Percentiles rank a stretch among this genome's conserved stretches.
phyloP scores from a whole-genome alignment of 2,797 vertebrate species.

The Leucoraja ocellata region DNA sequence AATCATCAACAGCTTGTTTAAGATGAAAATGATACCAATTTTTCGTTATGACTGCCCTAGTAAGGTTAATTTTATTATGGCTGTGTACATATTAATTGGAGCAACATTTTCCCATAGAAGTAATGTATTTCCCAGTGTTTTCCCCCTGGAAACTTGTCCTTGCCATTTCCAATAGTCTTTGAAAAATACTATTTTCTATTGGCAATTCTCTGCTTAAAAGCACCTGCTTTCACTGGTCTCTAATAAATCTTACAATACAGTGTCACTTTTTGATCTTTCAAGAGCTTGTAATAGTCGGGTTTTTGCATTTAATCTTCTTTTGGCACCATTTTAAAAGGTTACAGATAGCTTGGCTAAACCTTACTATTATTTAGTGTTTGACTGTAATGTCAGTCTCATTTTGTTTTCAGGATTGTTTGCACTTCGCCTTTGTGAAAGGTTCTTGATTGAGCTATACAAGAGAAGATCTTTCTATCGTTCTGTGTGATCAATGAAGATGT shows the following conservation, averaged over 20 bases:
- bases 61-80: not conserved
- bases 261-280: constrained; percentile 61
- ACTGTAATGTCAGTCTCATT: constrained; percentile 73
- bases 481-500: constrained; percentile 91
- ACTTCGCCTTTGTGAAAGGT: constrained; percentile 76
- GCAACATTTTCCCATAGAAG: not conserved
- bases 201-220: constrained; percentile 21
- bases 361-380: constrained; percentile 83
- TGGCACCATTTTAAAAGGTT: constrained; percentile 81
- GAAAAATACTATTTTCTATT: constrained; percentile 27
- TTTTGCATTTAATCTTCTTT: constrained; percentile 74
- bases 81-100: not conserved
- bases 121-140: not conserved
- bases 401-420: constrained; percentile 79
- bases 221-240: constrained; percentile 39
- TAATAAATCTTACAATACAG: constrained; percentile 45
- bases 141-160: not conserved
- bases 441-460: constrained; percentile 77
- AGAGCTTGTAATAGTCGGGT: constrained; percentile 65
- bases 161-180: constrained; percentile 12
- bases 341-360: constrained; percentile 72
- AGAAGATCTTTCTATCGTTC: constrained; percentile 85
- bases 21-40: not conserved
- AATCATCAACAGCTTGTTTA: not conserved
- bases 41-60: not conserved